phyloP scores from a whole-genome alignment of 2,888 invertebrate genomes.

The Rhabditoides inermis region DNA sequence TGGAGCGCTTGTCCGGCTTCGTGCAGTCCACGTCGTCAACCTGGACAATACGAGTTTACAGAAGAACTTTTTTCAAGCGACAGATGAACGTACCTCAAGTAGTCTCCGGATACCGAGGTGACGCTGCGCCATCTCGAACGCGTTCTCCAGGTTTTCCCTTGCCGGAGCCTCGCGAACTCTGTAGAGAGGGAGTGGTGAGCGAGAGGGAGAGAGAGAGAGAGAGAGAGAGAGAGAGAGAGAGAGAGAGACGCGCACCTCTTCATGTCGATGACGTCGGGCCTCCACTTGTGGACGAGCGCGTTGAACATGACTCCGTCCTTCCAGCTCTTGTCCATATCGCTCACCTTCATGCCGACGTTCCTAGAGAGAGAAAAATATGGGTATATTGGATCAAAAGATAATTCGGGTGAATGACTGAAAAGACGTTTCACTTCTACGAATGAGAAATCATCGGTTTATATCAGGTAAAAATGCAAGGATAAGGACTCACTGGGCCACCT shows the following conservation, averaged over 20 bases:
- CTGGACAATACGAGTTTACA: slow-evolving; percentile 28
- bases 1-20: slow-evolving; percentile 50
- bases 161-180: slow-evolving; percentile 28
- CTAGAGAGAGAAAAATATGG: slow-evolving; percentile 7
- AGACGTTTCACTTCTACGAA: too few species aligned
- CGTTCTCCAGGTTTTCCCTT: slow-evolving; percentile 46
- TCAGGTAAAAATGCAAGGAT: not conserved
- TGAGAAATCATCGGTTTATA: not conserved
- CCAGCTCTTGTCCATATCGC: slow-evolving; percentile 51
- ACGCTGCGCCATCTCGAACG: slow-evolving; percentile 45
- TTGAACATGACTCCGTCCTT: slow-evolving; percentile 49
- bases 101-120: slow-evolving; percentile 43
- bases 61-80: too few species aligned
- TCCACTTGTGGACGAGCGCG: slow-evolving; percentile 46
- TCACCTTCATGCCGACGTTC: slow-evolving; percentile 27
- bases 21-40: slow-evolving; percentile 47
- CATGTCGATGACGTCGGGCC: slow-evolving; percentile 50
- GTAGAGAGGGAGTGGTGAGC: slow-evolving; percentile 7
- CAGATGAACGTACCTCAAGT: slow-evolving; percentile 18
- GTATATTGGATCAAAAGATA: too few species aligned
- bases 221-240: not conserved
- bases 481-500: slow-evolving; percentile 37
- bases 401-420: too few species aligned
- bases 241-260: too few species aligned
- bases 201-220: too few species aligned